A percentile compares a stretch with the other conserved stretches of the same genome.
phyloP scores from a whole-genome alignment of 2,113 vertebrate species.

The Cyanoderma ruficeps region DNA sequence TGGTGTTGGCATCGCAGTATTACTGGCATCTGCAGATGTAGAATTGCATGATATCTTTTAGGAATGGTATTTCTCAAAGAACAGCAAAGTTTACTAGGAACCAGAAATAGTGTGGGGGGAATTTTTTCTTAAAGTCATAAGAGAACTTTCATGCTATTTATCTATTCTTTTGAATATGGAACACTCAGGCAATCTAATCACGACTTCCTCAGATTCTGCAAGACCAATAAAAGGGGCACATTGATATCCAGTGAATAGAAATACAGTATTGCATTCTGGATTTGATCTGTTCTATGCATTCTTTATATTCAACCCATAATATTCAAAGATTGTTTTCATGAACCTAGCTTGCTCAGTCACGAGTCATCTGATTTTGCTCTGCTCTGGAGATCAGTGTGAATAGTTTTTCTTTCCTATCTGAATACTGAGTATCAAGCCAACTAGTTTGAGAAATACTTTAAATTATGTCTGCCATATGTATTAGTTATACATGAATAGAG shows the following conservation, averaged over 20 bases:
- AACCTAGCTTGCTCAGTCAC: constrained; percentile 54
- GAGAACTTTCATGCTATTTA: constrained; percentile 68
- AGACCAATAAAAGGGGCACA: constrained; percentile 72
- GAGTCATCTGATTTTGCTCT: constrained; percentile 50
- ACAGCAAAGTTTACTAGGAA: constrained; percentile 69
- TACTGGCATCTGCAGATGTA: constrained; percentile 32
- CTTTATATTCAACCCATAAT: constrained; percentile 67
- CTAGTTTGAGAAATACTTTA: neutral
- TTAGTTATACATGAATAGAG: neutral
- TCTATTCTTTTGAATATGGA: constrained; percentile 72
- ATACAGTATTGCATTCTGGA: constrained; percentile 64
- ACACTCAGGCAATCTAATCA: constrained; percentile 75
- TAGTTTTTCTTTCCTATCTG: constrained; percentile 25
- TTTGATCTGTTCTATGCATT: constrained; percentile 65
- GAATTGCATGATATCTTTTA: constrained; percentile 66
- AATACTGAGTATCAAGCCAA: neutral
- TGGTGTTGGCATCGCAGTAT: constrained; percentile 32
- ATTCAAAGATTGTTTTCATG: constrained; percentile 73
- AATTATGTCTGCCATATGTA: neutral
- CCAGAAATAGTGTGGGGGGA: constrained; percentile 58
- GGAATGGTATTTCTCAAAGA: constrained; percentile 71
- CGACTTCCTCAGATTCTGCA: constrained; percentile 73
- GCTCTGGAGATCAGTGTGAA: constrained; percentile 59
- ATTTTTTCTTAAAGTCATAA: constrained; percentile 56
- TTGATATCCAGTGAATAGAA: constrained; percentile 76